A percentile compares a stretch with the other conserved stretches of the same genome.
These are phyloP conservation scores for Ganaspis brasiliensis DNA, from an alignment of 2,888 invertebrate species.

Conservation along the genomic window DNA sequence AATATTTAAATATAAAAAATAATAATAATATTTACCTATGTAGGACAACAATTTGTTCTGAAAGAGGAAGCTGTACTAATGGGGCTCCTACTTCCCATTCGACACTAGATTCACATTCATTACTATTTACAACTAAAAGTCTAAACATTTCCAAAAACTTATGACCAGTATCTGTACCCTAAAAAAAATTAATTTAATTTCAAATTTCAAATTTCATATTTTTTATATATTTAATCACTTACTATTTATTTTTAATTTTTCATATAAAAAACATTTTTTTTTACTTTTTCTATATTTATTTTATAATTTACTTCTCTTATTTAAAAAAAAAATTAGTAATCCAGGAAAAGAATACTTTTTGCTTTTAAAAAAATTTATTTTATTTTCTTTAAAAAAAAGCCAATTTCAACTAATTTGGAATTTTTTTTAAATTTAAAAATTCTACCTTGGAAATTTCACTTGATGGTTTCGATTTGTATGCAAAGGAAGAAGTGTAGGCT, in stretches of 20 bases:
- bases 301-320: neutral
- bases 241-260: too few species aligned
- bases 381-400: too few species aligned
- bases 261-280: too few species aligned
- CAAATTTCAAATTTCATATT: too few species aligned
- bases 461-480: constrained; percentile 69
- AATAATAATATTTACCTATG: constrained; percentile 76
- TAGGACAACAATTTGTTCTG: constrained; percentile 91
- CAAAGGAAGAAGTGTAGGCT: constrained; percentile 82
- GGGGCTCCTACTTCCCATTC: constrained; percentile 88
- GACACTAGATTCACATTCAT: constrained; percentile 88
- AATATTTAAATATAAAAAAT: neutral
- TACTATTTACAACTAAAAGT: constrained; percentile 87
- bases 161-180: constrained; percentile 84
- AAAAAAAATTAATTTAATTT: too few species aligned
- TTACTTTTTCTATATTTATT: constrained; percentile 36
- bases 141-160: constrained; percentile 86
- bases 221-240: too few species aligned
- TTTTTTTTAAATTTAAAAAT: constrained; percentile 5
- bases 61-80: constrained; percentile 88
- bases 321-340: constrained; percentile 17
- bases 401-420: too few species aligned
- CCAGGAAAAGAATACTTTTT: too few species aligned
- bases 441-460: constrained; percentile 67
- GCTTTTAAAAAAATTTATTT: too few species aligned